Percentiles rank a stretch among this genome's conserved stretches.
These are phyloP conservation scores for Zosterops borbonicus DNA, from an alignment of 2,113 vertebrate genomes.

Conservation along the genomic window DNA sequence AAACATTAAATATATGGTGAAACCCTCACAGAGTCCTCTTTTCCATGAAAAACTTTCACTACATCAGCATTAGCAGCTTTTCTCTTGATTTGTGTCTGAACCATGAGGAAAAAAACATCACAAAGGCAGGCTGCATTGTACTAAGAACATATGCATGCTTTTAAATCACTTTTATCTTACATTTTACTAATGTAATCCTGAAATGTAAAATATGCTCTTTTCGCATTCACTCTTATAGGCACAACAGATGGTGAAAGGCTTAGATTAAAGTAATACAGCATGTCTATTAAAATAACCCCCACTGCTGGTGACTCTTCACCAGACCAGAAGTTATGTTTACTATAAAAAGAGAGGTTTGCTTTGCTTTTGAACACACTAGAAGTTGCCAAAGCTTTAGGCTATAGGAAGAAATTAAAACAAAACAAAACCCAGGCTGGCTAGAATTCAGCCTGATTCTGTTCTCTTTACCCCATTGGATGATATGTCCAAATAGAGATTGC, in stretches of 20 bases:
- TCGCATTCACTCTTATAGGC: conserved; percentile 73
- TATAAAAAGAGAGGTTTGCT: conserved; percentile 49
- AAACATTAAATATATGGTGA: conserved; percentile 63
- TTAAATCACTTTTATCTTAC: conserved; percentile 87
- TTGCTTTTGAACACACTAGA: conserved; percentile 23
- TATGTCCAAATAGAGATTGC: neutral
- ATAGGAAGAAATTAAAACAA: conserved; percentile 24
- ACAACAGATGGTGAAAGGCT: conserved; percentile 81
- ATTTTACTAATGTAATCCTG: conserved; percentile 83
- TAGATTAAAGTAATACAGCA: conserved; percentile 80
- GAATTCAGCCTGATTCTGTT: neutral
- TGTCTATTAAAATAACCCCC: conserved; percentile 79
- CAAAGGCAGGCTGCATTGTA: conserved; percentile 74
- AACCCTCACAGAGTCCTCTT: conserved; percentile 59
- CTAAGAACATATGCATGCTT: conserved; percentile 79
- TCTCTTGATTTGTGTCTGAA: conserved; percentile 77
- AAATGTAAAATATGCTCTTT: conserved; percentile 81
- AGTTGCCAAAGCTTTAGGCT: conserved; percentile 38
- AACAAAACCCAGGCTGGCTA: neutral
- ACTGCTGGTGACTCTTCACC: conserved; percentile 65
- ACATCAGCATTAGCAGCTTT: conserved; percentile 68
- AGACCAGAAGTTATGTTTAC: conserved; percentile 65
- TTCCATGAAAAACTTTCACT: conserved; percentile 73
- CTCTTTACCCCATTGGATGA: neutral
- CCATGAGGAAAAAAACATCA: conserved; percentile 69